Percentiles rank a stretch among this genome's conserved stretches.
Evolutionary conservation across 2,113 vertebrate species (phyloP).

Genomic region (Argyrosomus japonicus): DNA sequence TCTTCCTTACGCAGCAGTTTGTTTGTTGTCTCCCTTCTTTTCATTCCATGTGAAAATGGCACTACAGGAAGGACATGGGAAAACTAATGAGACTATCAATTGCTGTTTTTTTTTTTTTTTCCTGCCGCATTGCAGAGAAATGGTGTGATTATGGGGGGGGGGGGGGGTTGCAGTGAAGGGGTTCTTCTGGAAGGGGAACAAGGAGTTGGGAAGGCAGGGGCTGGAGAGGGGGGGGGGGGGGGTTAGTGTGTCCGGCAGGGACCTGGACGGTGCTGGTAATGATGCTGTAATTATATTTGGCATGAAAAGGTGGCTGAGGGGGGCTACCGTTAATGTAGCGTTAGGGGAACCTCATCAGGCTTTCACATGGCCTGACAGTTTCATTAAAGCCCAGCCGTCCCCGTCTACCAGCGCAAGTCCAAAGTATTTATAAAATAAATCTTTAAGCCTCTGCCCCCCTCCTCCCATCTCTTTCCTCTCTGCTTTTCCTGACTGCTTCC

Average conservation of each 20-base stretch:
- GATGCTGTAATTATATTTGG: slow-evolving; percentile 82
- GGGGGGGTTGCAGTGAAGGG: neutral
- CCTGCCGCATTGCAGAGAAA: slow-evolving; percentile 74
- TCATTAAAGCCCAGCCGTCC: slow-evolving; percentile 77
- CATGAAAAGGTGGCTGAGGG: slow-evolving; percentile 69
- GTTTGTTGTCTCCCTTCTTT: slow-evolving; percentile 55
- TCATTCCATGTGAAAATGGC: slow-evolving; percentile 53
- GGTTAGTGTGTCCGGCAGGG: slow-evolving; percentile 43
- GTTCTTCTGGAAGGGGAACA: neutral
- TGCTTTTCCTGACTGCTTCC: slow-evolving; percentile 42
- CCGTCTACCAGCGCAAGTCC: slow-evolving; percentile 66
- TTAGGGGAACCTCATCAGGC: slow-evolving; percentile 75
- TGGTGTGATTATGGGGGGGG: slow-evolving; percentile 34
- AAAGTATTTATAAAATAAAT: slow-evolving; percentile 80
- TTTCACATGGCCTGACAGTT: slow-evolving; percentile 77
- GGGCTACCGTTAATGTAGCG: slow-evolving; percentile 71
- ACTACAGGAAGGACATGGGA: slow-evolving; percentile 53
- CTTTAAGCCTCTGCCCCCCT: slow-evolving; percentile 39
- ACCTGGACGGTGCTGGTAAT: slow-evolving; percentile 61
- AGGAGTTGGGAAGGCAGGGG: slow-evolving; percentile 37
- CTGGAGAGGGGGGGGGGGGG: neutral
- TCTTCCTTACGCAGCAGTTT: slow-evolving; percentile 56
- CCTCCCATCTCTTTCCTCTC: neutral
- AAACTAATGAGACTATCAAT: slow-evolving; percentile 72
- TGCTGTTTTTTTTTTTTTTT: slow-evolving; percentile 21